Conservation (phyloP, 1,140 invertebrate genomes). For the Hypsibius dujardini region DNA sequence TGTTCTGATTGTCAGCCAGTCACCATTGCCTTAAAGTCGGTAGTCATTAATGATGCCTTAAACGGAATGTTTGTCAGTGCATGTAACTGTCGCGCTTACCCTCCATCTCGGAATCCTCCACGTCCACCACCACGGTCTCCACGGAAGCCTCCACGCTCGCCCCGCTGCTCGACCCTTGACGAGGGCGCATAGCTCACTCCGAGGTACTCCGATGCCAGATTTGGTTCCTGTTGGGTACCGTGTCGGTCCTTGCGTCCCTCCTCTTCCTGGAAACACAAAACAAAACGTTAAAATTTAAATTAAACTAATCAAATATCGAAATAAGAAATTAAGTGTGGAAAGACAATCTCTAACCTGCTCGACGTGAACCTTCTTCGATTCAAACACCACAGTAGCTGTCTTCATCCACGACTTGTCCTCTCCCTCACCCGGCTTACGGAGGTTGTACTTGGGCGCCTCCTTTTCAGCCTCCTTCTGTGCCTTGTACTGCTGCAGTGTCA, state of each 20-base stretch:
- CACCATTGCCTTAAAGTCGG: too few species aligned
- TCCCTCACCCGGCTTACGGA: slow-evolving; percentile 75
- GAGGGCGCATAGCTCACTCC: background rate
- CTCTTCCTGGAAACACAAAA: background rate
- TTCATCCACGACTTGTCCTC: slow-evolving; percentile 77
- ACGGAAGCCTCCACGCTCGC: background rate
- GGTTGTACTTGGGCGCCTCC: slow-evolving; percentile 45
- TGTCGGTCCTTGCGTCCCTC: background rate
- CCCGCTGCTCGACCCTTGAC: background rate
- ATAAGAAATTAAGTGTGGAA: background rate
- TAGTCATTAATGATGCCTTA: too few species aligned
- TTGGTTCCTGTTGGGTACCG: background rate
- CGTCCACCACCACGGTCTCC: background rate
- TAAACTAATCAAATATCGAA: background rate
- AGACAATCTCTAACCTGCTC: background rate
- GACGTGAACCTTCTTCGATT: background rate
- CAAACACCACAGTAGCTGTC: slow-evolving; percentile 59
- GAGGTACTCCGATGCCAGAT: background rate
- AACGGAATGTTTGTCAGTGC: too few species aligned
- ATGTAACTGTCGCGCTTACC: background rate
- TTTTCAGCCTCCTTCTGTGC: slow-evolving; percentile 29
- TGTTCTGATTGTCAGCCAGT: too few species aligned
- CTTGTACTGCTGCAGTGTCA: slow-evolving; percentile 45
- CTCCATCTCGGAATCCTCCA: background rate
- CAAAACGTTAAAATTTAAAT: background rate